phyloP scores from a whole-genome alignment of 2,888 invertebrate genomes.

The Palloptera scutellata region DNA sequence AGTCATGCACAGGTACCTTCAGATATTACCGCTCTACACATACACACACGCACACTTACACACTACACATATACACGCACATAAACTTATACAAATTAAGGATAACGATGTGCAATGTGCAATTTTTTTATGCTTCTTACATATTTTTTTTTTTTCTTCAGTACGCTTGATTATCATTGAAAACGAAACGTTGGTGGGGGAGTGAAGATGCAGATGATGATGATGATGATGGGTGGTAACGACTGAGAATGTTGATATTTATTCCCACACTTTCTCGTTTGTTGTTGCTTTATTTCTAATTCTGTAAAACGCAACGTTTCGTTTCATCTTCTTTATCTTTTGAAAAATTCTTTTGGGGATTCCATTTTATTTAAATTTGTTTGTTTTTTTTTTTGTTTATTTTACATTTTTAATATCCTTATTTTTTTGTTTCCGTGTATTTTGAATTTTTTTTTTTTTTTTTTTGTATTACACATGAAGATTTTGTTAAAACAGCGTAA shows the following conservation, averaged over 20 bases:
- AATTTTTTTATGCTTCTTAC: neutral
- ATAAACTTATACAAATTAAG: constrained; percentile 54
- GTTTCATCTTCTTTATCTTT: constrained; percentile 22
- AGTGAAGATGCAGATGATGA: too few relatives aligned
- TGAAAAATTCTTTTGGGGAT: neutral
- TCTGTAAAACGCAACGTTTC: too few relatives aligned
- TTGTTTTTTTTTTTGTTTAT: constrained; percentile 1
- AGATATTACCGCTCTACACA: neutral
- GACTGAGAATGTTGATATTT: too few relatives aligned
- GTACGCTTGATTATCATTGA: too few relatives aligned
- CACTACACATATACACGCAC: neutral
- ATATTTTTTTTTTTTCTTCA: too few relatives aligned
- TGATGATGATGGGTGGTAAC: too few relatives aligned
- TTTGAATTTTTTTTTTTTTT: constrained; percentile 4
- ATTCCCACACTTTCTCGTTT: too few relatives aligned
- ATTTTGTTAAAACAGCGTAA: constrained; percentile 60
- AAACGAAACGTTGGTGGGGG: too few relatives aligned
- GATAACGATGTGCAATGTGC: constrained; percentile 47
- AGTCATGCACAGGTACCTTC: constrained; percentile 22
- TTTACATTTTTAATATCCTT: neutral
- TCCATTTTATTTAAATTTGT: neutral
- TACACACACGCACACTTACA: neutral
- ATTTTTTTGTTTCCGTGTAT: constrained; percentile 5
- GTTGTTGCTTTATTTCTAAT: too few relatives aligned
- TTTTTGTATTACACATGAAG: constrained; percentile 9